Conservation (phyloP, 2,888 invertebrate genomes). For the Prosapia bicincta region DNA sequence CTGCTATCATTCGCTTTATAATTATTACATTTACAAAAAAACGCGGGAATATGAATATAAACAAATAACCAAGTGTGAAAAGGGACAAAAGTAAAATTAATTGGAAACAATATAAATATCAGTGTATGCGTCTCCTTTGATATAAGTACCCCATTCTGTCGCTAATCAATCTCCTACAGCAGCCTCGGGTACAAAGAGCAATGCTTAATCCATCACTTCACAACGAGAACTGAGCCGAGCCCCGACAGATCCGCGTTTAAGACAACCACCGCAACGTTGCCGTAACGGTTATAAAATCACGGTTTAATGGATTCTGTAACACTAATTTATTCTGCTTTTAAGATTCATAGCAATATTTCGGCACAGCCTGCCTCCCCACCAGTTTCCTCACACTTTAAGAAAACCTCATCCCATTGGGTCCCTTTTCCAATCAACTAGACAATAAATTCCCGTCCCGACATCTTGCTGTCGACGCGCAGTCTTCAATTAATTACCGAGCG, state of each 20-base stretch:
- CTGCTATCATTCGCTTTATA: too few species aligned
- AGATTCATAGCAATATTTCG: background rate
- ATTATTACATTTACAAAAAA: too few species aligned
- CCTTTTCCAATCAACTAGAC: slow-evolving; percentile 2
- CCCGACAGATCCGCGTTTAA: background rate
- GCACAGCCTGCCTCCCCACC: background rate
- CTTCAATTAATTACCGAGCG: background rate
- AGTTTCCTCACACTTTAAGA: background rate
- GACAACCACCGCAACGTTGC: background rate
- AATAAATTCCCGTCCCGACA: background rate
- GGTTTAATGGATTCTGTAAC: background rate
- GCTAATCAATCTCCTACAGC: background rate
- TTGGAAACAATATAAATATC: too few species aligned
- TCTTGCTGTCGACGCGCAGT: background rate
- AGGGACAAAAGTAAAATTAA: too few species aligned
- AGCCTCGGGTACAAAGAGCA: background rate
- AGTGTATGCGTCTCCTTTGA: too few species aligned
- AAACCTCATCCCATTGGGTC: background rate
- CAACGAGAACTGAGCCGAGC: background rate
- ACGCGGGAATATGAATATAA: too few species aligned
- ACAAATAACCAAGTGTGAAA: too few species aligned
- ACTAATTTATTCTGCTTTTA: background rate
- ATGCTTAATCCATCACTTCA: background rate
- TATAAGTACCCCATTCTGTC: too few species aligned
- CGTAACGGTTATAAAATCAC: background rate